These are phyloP conservation scores for Drosophila elegans DNA, from an alignment of 1,140 invertebrate genomes.

Conservation along the genomic window DNA sequence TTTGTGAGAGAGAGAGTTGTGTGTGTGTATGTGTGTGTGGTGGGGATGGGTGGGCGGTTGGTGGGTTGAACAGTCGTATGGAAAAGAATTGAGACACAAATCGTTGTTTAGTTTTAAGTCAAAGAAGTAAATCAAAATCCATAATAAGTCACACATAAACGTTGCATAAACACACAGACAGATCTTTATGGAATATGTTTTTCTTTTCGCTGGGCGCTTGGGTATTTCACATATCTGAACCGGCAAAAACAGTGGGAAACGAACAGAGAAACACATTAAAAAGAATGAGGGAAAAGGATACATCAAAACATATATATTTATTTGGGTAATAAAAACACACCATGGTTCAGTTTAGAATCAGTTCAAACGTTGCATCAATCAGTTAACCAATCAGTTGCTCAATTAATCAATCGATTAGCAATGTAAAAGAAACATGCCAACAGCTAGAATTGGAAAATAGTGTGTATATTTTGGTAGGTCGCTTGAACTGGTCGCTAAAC, in stretches of 20 bases:
- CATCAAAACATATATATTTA: slow-evolving; percentile 61
- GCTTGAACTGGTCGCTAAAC: slow-evolving; percentile 71
- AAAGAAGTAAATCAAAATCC: slow-evolving; percentile 42
- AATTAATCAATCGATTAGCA: slow-evolving; percentile 65
- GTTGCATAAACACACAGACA: slow-evolving; percentile 79
- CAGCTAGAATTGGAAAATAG: slow-evolving; percentile 45
- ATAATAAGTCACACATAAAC: slow-evolving; percentile 80
- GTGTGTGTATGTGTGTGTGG: slow-evolving; percentile 12
- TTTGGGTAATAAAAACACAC: slow-evolving; percentile 33
- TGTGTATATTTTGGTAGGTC: slow-evolving; percentile 51
- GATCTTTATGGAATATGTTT: slow-evolving; percentile 21
- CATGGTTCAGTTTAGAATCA: slow-evolving; percentile 61
- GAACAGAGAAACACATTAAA: slow-evolving; percentile 38
- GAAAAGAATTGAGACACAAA: slow-evolving; percentile 42
- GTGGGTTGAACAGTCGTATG: slow-evolving; percentile 47
- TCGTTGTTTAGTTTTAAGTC: slow-evolving; percentile 37
- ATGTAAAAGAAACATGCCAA: slow-evolving; percentile 74
- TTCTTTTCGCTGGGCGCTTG: slow-evolving; percentile 19
- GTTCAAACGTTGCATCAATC: slow-evolving; percentile 71
- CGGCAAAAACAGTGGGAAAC: slow-evolving; percentile 28
- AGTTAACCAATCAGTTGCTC: slow-evolving; percentile 57
- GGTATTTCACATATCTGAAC: slow-evolving; percentile 18
- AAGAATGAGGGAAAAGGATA: slow-evolving; percentile 38
- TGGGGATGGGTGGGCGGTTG: slow-evolving; percentile 37
- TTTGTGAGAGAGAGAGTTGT: slow-evolving; percentile 12